phyloP scores from a whole-genome alignment of 2,113 vertebrate species.

The Rhegmatorhina hoffmannsi region DNA sequence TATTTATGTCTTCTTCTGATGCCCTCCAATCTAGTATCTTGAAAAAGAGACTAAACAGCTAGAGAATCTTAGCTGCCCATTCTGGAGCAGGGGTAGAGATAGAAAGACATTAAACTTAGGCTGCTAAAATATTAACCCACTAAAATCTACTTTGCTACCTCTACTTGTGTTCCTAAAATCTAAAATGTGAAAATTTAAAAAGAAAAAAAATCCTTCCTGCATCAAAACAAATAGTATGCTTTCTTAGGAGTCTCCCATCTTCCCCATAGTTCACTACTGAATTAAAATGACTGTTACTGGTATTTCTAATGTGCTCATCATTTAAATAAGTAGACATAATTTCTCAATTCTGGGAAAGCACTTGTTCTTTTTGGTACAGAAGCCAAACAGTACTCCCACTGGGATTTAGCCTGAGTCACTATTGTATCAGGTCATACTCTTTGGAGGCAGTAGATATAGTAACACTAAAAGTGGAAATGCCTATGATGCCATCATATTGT shows the following conservation, averaged over 20 bases:
- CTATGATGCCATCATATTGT: neutral
- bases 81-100: too few relatives aligned
- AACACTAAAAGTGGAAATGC: neutral
- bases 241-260: neutral
- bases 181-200: too few relatives aligned
- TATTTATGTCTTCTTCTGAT: too few relatives aligned
- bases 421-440: neutral
- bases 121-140: too few relatives aligned
- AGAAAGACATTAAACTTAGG: too few relatives aligned
- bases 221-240: neutral
- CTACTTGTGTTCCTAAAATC: too few relatives aligned
- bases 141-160: too few relatives aligned
- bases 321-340: neutral
- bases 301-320: neutral
- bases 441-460: neutral
- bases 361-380: neutral
- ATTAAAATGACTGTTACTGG: neutral
- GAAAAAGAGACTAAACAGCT: too few relatives aligned
- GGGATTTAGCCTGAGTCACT: neutral
- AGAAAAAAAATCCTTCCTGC: too few relatives aligned
- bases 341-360: neutral
- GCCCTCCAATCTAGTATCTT: too few relatives aligned
- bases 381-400: neutral
- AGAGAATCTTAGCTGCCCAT: too few relatives aligned
- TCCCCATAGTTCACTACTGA: neutral